Percentiles rank a stretch among this genome's conserved stretches.
Conservation (phyloP, 2,113 vertebrate species). For the Typhlomys cinereus region DNA sequence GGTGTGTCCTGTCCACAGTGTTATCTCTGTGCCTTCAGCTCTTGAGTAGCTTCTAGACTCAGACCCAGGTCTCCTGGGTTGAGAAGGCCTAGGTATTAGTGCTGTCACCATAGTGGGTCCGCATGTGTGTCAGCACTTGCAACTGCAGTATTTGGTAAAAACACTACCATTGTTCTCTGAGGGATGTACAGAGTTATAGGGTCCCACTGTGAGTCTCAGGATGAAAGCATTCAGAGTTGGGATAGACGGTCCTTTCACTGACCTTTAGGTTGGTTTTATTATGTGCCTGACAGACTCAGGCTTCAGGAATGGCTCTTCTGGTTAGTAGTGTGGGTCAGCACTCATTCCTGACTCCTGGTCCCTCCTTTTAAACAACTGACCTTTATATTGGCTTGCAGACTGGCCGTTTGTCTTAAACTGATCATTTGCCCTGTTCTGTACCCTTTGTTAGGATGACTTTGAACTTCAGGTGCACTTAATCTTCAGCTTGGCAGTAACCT, state of each 20-base stretch:
- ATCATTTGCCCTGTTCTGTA: accelerated
- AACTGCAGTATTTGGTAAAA: not conserved
- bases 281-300: not conserved
- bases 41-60: conserved; percentile 40
- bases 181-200: not conserved
- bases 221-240: not conserved
- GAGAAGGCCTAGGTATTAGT: conserved; percentile 28
- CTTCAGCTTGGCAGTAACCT: not conserved
- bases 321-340: not conserved
- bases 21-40: conserved; percentile 51
- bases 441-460: not conserved
- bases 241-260: accelerated
- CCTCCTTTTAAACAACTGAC: not conserved
- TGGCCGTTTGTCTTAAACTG: not conserved
- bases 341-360: not conserved
- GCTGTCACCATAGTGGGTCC: not conserved
- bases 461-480: no score
- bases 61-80: conserved; percentile 13
- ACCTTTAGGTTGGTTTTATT: not conserved
- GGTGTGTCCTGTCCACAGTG: conserved; percentile 51
- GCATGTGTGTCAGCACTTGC: not conserved
- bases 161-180: not conserved
- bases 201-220: not conserved
- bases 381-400: not conserved
- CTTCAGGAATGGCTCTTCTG: not conserved